A percentile compares a stretch with the other conserved stretches of the same genome.
phyloP scores from a whole-genome alignment of 2,113 vertebrate species.

The Tetrao urogallus region DNA sequence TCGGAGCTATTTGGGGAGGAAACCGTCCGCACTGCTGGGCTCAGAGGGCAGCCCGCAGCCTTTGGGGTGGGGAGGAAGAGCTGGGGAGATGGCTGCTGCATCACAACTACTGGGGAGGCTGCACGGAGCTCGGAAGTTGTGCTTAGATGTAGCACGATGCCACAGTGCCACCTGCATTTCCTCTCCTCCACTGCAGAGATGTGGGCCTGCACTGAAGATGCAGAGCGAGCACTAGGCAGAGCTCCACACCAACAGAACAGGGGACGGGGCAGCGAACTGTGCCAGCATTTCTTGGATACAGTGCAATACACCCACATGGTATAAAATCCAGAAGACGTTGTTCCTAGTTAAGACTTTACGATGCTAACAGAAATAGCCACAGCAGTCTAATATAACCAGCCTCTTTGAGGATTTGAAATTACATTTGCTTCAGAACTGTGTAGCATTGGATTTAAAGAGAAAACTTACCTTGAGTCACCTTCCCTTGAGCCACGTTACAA shows the following conservation, averaged over 20 bases:
- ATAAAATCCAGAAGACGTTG: not conserved
- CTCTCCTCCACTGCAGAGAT: not conserved
- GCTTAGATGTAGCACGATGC: not conserved
- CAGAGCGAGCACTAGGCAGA: not conserved
- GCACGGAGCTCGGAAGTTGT: not conserved
- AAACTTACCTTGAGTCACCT: not conserved
- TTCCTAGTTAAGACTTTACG: not conserved
- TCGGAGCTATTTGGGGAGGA: fast-evolving
- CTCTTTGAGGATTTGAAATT: not conserved
- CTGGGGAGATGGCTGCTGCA: fast-evolving
- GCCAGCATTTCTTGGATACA: not conserved
- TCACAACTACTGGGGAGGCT: not conserved
- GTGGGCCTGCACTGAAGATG: not conserved
- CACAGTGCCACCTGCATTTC: not conserved
- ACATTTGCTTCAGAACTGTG: not conserved
- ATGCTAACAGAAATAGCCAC: not conserved
- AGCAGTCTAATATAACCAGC: not conserved
- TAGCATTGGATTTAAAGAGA: not conserved
- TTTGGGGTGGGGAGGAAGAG: not conserved
- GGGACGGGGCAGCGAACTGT: fast-evolving
- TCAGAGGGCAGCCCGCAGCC: not conserved
- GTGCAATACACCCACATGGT: not conserved
- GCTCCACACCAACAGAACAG: not conserved
- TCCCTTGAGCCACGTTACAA: not conserved
- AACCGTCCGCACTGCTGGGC: not conserved